These are phyloP conservation scores for Atherinomorus stipes DNA, from an alignment of 2,113 vertebrate species.

Conservation along the genomic window DNA sequence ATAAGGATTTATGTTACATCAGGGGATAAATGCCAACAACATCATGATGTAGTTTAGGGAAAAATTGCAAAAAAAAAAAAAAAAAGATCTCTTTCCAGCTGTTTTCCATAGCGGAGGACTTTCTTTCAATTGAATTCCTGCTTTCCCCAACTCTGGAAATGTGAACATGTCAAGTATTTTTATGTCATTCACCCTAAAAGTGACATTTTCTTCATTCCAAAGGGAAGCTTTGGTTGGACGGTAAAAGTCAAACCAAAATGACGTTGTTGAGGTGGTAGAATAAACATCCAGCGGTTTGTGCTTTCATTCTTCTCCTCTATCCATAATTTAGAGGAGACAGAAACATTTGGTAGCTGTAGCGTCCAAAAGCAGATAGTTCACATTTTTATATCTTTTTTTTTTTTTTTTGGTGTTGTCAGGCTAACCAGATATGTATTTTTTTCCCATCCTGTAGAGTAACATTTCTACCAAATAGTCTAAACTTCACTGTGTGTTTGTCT, in stretches of 20 bases:
- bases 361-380: conserved; percentile 34
- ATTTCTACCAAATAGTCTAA: neutral
- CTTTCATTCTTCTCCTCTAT: conserved; percentile 16
- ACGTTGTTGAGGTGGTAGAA: conserved; percentile 18
- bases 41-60: no score
- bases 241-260: conserved; percentile 6
- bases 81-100: neutral
- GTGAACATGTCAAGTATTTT: neutral
- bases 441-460: neutral
- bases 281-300: conserved; percentile 1
- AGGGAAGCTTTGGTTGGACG: neutral
- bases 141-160: conserved; percentile 1
- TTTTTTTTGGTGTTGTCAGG: conserved; percentile 16
- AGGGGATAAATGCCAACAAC: no score
- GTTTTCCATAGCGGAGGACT: neutral
- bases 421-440: conserved; percentile 33
- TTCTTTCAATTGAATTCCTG: conserved; percentile 18
- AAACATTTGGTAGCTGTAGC: neutral
- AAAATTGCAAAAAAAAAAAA: no score
- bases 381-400: conserved; percentile 44
- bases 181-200: conserved; percentile 1
- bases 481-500: conserved; percentile 16
- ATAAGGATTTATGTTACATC: neutral
- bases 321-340: conserved; percentile 15
- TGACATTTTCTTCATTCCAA: conserved; percentile 14